Evolutionary conservation across 2,797 vertebrate genomes (phyloP), one percentile per base, ranked within the genome.

Genomic region (Rhinophrynus dorsalis): DNA sequence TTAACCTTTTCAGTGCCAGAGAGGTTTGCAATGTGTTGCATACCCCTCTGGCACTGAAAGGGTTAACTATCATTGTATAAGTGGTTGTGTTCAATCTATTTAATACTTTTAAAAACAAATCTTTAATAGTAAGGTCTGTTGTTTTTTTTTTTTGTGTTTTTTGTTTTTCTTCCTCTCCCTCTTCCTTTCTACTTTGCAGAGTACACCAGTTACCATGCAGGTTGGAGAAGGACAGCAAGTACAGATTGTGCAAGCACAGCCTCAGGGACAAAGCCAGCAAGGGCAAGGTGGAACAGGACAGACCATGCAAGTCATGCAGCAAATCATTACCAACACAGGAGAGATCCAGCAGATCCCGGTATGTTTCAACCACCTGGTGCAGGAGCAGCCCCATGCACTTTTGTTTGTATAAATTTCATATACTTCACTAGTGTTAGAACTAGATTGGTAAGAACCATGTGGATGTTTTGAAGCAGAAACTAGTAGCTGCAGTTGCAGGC

Each of bases 281-380:
- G 91, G 91, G 1, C 92, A 89, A 61, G 86, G 89, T 1, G 29
- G 89, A 3, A 83, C 86, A 0, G 92, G 96, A 10, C 97, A 99
- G 86, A 97, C 97, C 80, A 99, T 99, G 97, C 97, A 99, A 78
- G 97, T 99, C 83, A 99, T 99, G 97, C 97, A 99, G 81, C 97
- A 99, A 86, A 98, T 99, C 90, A 98, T 99, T 89, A 99, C 97
- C 79, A 99, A 98, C 84, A 99, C 97, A 0, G 97, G 97, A 21
- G 97, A 99, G 79, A 99, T 99, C 84, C 97, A 99, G 76, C 97
- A 99, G 5, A 91, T 92, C 55, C 91, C 91, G 76, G 91, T 92
- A 85, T 82, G 91, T 1, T 23, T 20, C 37, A 3, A 1, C 24
- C 17, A 21, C 15, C 24, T 17, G 1, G n/a, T n/a, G n/a, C n/a